Percentiles rank a stretch among this genome's conserved stretches.
Evolutionary conservation across 2,113 vertebrate species (phyloP).

Genomic region (Xerus inauris): DNA sequence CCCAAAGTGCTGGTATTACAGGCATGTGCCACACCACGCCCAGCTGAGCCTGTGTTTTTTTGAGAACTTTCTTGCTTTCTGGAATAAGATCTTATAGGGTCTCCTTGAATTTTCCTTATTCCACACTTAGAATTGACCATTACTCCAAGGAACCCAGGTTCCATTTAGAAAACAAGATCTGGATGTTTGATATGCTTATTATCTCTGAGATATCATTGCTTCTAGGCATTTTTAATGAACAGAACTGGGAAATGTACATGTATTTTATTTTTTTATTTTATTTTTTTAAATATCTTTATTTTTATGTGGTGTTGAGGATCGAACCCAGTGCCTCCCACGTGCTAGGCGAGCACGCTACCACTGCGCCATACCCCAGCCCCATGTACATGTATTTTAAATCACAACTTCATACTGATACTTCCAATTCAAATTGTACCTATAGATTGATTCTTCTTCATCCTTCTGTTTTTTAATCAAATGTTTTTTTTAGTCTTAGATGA

Average conservation of each 20-base stretch:
- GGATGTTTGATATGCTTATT: background rate
- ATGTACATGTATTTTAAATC: background rate
- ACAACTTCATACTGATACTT: background rate
- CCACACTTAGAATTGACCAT: background rate
- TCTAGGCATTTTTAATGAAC: slow-evolving; percentile 16
- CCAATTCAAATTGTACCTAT: background rate
- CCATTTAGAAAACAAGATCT: slow-evolving; percentile 48
- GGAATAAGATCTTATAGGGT: background rate
- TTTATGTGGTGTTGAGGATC: too few relatives aligned
- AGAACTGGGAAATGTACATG: slow-evolving; percentile 23
- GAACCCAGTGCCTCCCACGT: too few relatives aligned
- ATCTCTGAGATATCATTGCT: slow-evolving; percentile 12
- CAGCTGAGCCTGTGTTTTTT: too few relatives aligned
- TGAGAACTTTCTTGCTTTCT: slow-evolving; percentile 20
- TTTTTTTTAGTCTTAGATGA: too few relatives aligned
- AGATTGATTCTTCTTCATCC: background rate
- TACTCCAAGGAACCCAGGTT: slow-evolving; percentile 38
- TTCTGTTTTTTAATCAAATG: too few relatives aligned
- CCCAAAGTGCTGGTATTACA: too few relatives aligned
- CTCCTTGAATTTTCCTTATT: slow-evolving; percentile 1
- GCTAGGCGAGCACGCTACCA: too few relatives aligned
- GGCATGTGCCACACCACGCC: too few relatives aligned
- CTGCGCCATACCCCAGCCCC: too few relatives aligned
- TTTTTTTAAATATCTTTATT: too few relatives aligned
- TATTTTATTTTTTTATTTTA: too few relatives aligned